Evolutionary conservation across 2,113 vertebrate genomes (phyloP).

Genomic region (Stegostoma tigrinum): DNA sequence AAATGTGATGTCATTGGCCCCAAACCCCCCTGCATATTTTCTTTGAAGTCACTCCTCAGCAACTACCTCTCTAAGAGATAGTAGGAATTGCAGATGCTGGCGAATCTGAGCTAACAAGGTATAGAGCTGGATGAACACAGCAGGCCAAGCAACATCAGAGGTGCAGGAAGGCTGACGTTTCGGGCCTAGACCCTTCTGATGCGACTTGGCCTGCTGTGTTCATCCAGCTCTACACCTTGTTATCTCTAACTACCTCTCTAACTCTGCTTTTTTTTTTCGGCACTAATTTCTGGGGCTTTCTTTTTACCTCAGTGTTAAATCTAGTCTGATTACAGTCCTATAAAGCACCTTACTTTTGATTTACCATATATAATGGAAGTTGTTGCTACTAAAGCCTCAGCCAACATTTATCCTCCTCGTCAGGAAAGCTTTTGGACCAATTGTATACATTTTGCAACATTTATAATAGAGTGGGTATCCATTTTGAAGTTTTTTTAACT

Average conservation of each 20-base stretch:
- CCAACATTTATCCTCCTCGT: neutral
- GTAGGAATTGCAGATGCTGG: too few relatives aligned
- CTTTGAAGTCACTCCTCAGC: neutral
- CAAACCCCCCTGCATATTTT: neutral
- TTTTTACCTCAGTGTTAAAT: neutral
- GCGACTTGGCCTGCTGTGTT: too few relatives aligned
- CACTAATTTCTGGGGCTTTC: neutral
- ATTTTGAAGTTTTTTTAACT: neutral
- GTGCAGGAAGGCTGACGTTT: too few relatives aligned
- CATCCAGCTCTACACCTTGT: too few relatives aligned
- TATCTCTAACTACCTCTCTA: neutral
- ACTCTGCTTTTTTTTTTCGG: neutral
- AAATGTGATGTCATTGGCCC: neutral
- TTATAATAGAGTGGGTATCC: neutral
- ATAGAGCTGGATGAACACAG: too few relatives aligned
- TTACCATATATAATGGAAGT: neutral
- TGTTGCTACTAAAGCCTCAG: neutral
- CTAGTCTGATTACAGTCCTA: neutral
- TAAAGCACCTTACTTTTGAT: neutral
- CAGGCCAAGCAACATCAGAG: too few relatives aligned
- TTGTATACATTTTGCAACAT: neutral
- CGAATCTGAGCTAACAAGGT: too few relatives aligned
- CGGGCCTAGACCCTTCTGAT: too few relatives aligned
- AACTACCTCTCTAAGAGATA: neutral
- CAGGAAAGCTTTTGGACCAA: neutral